Evolutionary conservation across 23 tunicate genomes (phyloP).

Genomic region (Trididemnum miniatum): DNA sequence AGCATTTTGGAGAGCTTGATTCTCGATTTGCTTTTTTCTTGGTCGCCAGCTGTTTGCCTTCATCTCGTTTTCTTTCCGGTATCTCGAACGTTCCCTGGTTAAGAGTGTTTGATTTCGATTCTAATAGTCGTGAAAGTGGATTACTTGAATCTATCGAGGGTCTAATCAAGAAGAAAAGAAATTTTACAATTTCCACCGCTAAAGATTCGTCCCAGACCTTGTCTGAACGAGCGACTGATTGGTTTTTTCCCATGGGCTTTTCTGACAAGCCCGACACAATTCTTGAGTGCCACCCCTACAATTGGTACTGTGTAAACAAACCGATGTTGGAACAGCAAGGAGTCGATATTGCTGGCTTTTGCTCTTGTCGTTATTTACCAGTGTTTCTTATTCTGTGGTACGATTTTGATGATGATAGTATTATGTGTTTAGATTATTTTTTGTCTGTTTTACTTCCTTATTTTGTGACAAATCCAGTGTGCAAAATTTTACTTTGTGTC

Average conservation of each 20-base stretch:
- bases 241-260: slow-evolving; percentile 30
- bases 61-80: too few species aligned
- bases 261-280: background rate
- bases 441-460: background rate
- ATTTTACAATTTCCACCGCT: background rate
- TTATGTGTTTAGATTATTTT: slow-evolving; percentile 2
- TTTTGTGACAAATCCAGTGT: background rate
- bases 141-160: background rate
- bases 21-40: too few species aligned
- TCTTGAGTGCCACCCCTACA: background rate
- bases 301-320: slow-evolving; percentile 8
- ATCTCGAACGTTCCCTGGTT: slow-evolving; percentile 48
- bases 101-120: slow-evolving; percentile 60
- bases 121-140: slow-evolving; percentile 22
- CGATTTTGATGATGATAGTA: background rate
- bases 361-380: background rate
- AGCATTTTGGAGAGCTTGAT: too few species aligned
- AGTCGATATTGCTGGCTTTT: slow-evolving; percentile 1
- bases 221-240: slow-evolving; percentile 13
- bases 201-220: background rate
- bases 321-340: slow-evolving; percentile 3
- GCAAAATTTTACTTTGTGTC: slow-evolving; percentile 6
- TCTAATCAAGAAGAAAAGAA: background rate
- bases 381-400: slow-evolving; percentile 46
- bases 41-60: too few species aligned